phyloP scores from a whole-genome alignment of 2,888 invertebrate genomes.

The Aspidapion aeneum region DNA sequence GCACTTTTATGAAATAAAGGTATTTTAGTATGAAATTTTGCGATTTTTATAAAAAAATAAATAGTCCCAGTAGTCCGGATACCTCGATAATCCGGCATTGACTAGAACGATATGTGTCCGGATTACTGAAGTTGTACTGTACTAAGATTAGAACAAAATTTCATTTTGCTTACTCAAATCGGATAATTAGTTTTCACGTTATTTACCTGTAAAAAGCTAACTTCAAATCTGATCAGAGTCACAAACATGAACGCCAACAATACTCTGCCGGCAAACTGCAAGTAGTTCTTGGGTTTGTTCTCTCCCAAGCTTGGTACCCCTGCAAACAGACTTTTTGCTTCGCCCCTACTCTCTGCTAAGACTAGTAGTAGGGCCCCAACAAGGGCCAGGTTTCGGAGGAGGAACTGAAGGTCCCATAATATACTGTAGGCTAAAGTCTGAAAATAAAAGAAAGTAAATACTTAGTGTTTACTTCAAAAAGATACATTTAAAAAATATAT shows the following conservation, averaged over 20 bases:
- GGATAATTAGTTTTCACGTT: too few relatives aligned
- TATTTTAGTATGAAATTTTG: too few relatives aligned
- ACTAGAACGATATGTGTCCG: too few relatives aligned
- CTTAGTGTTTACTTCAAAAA: too few relatives aligned
- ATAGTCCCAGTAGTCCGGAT: too few relatives aligned
- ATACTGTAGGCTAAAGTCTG: slow-evolving; percentile 95
- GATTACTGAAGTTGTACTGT: too few relatives aligned
- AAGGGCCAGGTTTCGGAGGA: slow-evolving; percentile 93
- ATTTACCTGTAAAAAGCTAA: slow-evolving; percentile 78
- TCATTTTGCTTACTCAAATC: too few relatives aligned
- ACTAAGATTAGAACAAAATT: too few relatives aligned
- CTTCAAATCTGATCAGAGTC: slow-evolving; percentile 90
- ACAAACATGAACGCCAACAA: slow-evolving; percentile 98
- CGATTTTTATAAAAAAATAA: too few relatives aligned
- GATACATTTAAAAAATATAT: too few relatives aligned
- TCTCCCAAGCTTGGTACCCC: slow-evolving; percentile 91
- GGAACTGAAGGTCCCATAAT: slow-evolving; percentile 96
- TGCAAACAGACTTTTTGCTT: slow-evolving; percentile 93
- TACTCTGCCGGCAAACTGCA: slow-evolving; percentile 93
- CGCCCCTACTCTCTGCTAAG: slow-evolving; percentile 92
- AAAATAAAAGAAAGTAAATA: slow-evolving; percentile 34
- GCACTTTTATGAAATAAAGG: too few relatives aligned
- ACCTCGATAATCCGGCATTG: too few relatives aligned
- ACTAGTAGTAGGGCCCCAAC: slow-evolving; percentile 96
- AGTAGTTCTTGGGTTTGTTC: slow-evolving; percentile 94